phyloP scores from a whole-genome alignment of 2,888 invertebrate species.

The Chironomus tentans region DNA sequence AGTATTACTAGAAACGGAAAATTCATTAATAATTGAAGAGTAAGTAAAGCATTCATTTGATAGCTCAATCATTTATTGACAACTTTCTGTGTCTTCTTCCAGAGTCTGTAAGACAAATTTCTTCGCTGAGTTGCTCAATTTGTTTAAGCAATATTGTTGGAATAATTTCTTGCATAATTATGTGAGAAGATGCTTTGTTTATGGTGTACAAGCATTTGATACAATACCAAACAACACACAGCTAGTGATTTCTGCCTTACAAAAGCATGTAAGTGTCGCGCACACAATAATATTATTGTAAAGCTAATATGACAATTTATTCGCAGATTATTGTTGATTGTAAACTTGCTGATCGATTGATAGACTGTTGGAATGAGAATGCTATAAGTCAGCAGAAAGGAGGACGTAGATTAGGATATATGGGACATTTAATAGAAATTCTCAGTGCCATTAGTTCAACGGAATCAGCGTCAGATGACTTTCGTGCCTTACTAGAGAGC shows the following conservation, averaged over 20 bases:
- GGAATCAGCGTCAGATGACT: conserved; percentile 44
- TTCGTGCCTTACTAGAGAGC: conserved; percentile 47
- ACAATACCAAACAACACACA: conserved; percentile 37
- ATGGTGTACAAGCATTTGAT: conserved; percentile 49
- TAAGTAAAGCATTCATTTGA: conserved; percentile 36
- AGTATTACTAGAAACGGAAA: conserved; percentile 63
- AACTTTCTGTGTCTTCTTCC: neutral
- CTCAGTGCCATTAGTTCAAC: conserved; percentile 47
- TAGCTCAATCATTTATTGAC: neutral
- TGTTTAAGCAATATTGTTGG: conserved; percentile 83
- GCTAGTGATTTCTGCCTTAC: conserved; percentile 43
- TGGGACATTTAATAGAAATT: conserved; percentile 58
- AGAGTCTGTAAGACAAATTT: conserved; percentile 46
- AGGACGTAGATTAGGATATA: conserved; percentile 52
- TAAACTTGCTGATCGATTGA: conserved; percentile 66
- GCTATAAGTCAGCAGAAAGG: conserved; percentile 60
- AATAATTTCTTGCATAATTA: conserved; percentile 94
- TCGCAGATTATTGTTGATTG: conserved; percentile 67
- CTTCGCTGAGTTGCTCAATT: conserved; percentile 60
- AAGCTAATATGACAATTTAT: conserved; percentile 31
- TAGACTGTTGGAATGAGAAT: conserved; percentile 75
- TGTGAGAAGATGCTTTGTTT: conserved; percentile 67
- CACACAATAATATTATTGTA: conserved; percentile 30
- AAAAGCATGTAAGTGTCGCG: conserved; percentile 45
- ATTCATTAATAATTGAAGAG: conserved; percentile 60